Percentiles rank a stretch among this genome's conserved stretches.
Conservation (phyloP, 1,140 invertebrate genomes). For the Andrena cerasifolii region DNA sequence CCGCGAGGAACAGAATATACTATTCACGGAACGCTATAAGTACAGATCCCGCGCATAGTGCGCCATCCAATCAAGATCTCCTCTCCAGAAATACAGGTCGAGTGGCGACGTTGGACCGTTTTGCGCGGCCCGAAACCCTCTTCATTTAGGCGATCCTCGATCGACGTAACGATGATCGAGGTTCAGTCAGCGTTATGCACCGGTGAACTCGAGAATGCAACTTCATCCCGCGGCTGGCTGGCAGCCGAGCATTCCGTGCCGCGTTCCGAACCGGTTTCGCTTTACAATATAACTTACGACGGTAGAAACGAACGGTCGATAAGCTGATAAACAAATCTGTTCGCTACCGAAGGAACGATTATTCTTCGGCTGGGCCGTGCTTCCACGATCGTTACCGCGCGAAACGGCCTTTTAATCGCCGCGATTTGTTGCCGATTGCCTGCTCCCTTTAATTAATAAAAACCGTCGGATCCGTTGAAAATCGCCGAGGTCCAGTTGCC, state of each 20-base stretch:
- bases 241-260: constrained; percentile 46
- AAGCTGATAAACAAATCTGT: constrained; percentile 70
- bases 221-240: constrained; percentile 59
- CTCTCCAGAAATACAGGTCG: neutral
- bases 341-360: constrained; percentile 62
- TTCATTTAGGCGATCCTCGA: constrained; percentile 38
- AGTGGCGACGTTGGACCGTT: neutral
- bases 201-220: constrained; percentile 65
- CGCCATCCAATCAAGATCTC: neutral
- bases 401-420: constrained; percentile 61
- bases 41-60: too few relatives aligned
- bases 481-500: neutral
- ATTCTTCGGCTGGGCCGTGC: constrained; percentile 46
- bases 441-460: constrained; percentile 52
- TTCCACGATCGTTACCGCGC: constrained; percentile 56
- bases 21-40: too few relatives aligned
- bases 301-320: constrained; percentile 61
- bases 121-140: neutral
- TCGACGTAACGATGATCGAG: constrained; percentile 57
- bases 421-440: constrained; percentile 52
- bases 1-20: too few relatives aligned
- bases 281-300: constrained; percentile 67
- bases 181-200: constrained; percentile 58
- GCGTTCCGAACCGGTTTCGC: constrained; percentile 64
- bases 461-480: constrained; percentile 44